Conservation (phyloP, 2,113 vertebrate species). For the Larimichthys crocea region DNA sequence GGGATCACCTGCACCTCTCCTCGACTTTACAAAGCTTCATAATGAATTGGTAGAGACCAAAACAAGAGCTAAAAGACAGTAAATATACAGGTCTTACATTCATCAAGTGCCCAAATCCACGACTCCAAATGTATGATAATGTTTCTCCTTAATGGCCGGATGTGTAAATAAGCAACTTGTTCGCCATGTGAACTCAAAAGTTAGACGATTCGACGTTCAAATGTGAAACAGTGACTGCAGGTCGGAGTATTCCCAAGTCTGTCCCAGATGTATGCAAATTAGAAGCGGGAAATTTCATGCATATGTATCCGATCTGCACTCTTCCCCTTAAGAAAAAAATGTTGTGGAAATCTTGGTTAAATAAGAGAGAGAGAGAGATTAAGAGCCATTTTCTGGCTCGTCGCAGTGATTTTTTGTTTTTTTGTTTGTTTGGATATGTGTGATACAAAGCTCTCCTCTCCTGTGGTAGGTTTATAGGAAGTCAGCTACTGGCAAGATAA, state of each 20-base stretch:
- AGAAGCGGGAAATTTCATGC: neutral
- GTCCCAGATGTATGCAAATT: neutral
- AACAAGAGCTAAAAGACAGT: neutral
- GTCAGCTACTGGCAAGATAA: constrained; percentile 18
- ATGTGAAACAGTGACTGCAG: no score
- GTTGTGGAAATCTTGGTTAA: neutral
- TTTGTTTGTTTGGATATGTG: neutral
- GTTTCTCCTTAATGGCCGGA: no score
- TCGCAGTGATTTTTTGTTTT: neutral
- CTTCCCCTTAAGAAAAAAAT: neutral
- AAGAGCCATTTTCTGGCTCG: neutral
- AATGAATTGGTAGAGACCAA: neutral
- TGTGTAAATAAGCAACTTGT: no score
- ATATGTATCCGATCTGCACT: neutral
- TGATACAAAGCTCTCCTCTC: constrained; percentile 10
- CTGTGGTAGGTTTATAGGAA: constrained; percentile 35
- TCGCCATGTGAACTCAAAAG: no score
- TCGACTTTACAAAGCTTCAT: neutral
- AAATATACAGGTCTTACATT: neutral
- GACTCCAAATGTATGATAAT: neutral
- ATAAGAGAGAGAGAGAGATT: neutral
- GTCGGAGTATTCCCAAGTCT: neutral
- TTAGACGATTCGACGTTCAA: no score
- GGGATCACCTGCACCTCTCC: neutral
- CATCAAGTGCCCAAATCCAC: neutral